These are phyloP conservation scores for Coendou prehensilis DNA, from an alignment of 2,797 vertebrate species.

Conservation along the genomic window DNA sequence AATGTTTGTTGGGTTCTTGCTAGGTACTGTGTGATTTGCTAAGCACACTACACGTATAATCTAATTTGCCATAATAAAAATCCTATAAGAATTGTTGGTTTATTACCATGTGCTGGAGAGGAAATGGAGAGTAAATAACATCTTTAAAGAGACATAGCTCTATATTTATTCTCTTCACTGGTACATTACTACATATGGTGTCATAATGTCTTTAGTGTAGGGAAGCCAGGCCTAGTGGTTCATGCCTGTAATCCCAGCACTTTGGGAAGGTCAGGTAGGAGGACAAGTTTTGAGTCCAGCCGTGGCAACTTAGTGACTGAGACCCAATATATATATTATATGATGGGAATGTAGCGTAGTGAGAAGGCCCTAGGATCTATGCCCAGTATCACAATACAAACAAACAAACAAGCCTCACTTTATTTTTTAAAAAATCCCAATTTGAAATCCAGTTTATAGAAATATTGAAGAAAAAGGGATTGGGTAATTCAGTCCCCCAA, in stretches of 20 bases:
- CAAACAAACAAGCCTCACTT: not conserved
- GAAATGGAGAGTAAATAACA: not conserved
- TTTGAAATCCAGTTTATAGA: constrained; percentile 1
- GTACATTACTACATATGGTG: not conserved
- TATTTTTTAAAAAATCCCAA: not conserved
- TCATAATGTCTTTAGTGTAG: not conserved
- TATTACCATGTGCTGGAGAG: constrained; percentile 29
- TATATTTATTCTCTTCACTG: not conserved
- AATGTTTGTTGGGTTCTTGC: not conserved
- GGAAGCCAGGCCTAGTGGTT: not conserved
- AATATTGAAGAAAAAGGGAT: not conserved
- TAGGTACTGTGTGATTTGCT: not conserved
- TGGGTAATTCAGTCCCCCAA: not conserved
- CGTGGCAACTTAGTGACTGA: not conserved
- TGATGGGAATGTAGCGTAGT: not conserved
- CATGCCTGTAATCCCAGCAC: not conserved
- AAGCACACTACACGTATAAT: constrained; percentile 56
- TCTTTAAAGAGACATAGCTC: not conserved
- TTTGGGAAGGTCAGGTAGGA: not conserved
- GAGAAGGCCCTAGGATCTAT: not conserved
- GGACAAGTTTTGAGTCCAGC: not conserved
- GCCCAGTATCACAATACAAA: not conserved
- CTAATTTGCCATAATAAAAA: constrained; percentile 67
- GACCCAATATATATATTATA: not conserved
- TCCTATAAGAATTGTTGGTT: constrained; percentile 53